A percentile compares a stretch with the other conserved stretches of the same genome.
Conservation (phyloP, 2,113 vertebrate species). For the Tenrec ecaudatus region DNA sequence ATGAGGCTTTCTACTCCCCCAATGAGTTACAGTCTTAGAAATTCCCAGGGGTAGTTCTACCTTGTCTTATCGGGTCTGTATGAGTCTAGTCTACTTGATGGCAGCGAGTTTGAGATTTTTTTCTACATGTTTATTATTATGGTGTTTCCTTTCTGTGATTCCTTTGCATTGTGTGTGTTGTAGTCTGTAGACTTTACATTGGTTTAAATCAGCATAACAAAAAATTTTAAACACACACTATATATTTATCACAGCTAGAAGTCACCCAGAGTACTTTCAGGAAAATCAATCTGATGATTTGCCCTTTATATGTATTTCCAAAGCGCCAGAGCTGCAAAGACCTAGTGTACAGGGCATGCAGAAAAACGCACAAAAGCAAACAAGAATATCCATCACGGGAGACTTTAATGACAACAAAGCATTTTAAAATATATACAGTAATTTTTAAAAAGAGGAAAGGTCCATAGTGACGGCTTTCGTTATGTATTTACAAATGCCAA, state of each 20-base stretch:
- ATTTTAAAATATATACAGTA: background rate
- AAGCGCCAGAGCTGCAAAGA: slow-evolving; percentile 46
- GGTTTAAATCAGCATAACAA: slow-evolving; percentile 25
- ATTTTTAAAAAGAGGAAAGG: slow-evolving; percentile 39
- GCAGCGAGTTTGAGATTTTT: background rate
- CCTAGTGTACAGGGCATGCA: background rate
- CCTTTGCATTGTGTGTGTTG: background rate
- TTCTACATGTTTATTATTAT: background rate
- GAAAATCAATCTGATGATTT: slow-evolving; percentile 1
- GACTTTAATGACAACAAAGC: slow-evolving; percentile 37
- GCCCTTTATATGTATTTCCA: slow-evolving; percentile 48
- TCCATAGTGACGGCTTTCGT: background rate
- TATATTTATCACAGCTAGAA: slow-evolving; percentile 6
- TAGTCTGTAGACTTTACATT: slow-evolving; percentile 18
- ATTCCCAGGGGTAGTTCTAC: too few relatives aligned
- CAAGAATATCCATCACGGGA: slow-evolving; percentile 25
- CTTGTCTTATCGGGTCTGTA: too few relatives aligned
- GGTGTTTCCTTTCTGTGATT: background rate
- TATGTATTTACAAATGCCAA: slow-evolving; percentile 38
- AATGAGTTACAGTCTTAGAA: too few relatives aligned
- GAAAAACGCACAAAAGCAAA: slow-evolving; percentile 51
- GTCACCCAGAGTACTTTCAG: slow-evolving; percentile 38
- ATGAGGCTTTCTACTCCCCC: too few relatives aligned
- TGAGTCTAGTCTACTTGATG: too few relatives aligned
- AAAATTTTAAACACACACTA: background rate